Conservation (phyloP, 2,888 invertebrate species). For the Callinectes sapidus region DNA sequence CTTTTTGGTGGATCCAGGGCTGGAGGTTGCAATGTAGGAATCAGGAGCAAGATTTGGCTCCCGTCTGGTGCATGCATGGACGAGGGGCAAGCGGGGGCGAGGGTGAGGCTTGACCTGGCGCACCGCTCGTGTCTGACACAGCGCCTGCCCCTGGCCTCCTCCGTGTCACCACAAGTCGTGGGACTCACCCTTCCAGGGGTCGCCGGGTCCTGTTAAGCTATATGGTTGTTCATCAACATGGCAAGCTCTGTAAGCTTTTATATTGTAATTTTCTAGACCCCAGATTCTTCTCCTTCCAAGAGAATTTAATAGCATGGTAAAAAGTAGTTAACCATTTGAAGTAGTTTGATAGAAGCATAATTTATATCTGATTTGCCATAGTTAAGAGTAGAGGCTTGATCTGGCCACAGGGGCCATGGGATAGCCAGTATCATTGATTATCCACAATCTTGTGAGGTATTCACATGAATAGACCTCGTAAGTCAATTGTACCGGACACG, state of each 20-base stretch:
- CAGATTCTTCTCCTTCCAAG: constrained; percentile 72
- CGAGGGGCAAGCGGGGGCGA: constrained; percentile 55
- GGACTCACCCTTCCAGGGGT: constrained; percentile 65
- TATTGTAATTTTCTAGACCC: constrained; percentile 72
- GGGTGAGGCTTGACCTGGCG: constrained; percentile 66
- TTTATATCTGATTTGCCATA: constrained; percentile 73
- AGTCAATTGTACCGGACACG: constrained; percentile 58
- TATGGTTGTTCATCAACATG: constrained; percentile 69
- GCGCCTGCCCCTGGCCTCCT: constrained; percentile 70
- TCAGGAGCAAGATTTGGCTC: constrained; percentile 41
- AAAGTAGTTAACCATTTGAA: constrained; percentile 72
- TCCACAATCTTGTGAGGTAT: constrained; percentile 58
- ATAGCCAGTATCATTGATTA: constrained; percentile 66
- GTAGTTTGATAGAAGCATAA: constrained; percentile 73
- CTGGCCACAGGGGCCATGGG: constrained; percentile 61
- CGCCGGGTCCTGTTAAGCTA: constrained; percentile 64
- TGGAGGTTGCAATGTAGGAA: constrained; percentile 31
- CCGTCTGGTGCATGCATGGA: constrained; percentile 35
- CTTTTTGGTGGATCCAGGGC: neutral
- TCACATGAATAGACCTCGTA: constrained; percentile 48
- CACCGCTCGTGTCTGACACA: constrained; percentile 70
- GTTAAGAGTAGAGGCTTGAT: constrained; percentile 69
- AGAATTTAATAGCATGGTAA: constrained; percentile 72
- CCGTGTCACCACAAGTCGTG: constrained; percentile 61
- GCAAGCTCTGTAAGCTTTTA: constrained; percentile 71